phyloP scores from a whole-genome alignment of 2,113 vertebrate genomes.

The Tretioscincus oriximinensis region DNA sequence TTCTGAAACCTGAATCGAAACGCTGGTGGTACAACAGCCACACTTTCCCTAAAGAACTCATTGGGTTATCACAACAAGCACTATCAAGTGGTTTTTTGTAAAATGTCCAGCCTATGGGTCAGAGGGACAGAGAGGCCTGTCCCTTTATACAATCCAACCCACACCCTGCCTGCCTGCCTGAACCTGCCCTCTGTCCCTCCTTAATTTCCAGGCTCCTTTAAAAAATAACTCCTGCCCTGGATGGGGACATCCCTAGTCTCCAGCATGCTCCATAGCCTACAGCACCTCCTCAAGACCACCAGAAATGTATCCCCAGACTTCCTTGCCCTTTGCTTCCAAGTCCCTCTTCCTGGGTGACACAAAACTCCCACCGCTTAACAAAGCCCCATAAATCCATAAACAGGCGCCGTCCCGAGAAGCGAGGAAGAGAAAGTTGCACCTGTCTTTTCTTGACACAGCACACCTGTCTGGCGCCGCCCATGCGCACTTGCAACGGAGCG shows the following conservation, averaged over 20 bases:
- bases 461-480: constrained; percentile 81
- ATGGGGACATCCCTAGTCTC: too few relatives aligned
- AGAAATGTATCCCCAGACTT: not conserved
- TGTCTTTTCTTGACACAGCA: constrained; percentile 83
- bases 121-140: not conserved
- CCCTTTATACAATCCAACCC: not conserved
- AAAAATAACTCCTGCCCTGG: too few relatives aligned
- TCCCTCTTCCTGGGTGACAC: constrained; percentile 10
- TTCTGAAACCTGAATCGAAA: too few relatives aligned
- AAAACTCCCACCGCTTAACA: constrained; percentile 47
- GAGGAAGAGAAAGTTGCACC: constrained; percentile 74
- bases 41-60: not conserved
- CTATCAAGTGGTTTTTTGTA: not conserved
- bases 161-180: not conserved
- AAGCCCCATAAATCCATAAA: constrained; percentile 69
- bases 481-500: constrained; percentile 44
- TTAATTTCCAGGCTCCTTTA: not conserved
- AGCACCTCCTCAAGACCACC: constrained; percentile 29
- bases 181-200: not conserved
- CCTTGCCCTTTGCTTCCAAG: not conserved
- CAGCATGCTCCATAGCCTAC: not conserved
- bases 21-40: not conserved
- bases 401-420: constrained; percentile 62
- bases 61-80: not conserved
- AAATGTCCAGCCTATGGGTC: not conserved